phyloP scores from a whole-genome alignment of 2,888 invertebrate species.

The Neria commutata region DNA sequence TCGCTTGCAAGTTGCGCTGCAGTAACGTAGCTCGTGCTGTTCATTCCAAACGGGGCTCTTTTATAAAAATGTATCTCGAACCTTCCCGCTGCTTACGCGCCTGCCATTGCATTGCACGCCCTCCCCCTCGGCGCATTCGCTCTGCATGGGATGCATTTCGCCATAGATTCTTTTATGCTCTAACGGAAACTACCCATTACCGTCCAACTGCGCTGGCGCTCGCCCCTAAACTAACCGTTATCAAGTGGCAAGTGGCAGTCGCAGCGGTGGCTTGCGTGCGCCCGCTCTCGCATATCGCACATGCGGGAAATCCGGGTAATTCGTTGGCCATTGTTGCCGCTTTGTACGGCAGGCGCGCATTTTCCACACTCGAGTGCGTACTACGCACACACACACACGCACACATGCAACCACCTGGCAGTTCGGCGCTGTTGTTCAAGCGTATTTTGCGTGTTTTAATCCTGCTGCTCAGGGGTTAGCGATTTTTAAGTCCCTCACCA shows the following conservation, averaged over 20 bases:
- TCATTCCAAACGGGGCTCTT: no score
- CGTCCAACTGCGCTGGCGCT: not conserved
- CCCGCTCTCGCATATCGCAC: slow-evolving; percentile 29
- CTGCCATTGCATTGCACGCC: slow-evolving; percentile 24
- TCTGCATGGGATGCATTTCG: not conserved
- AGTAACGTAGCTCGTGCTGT: no score
- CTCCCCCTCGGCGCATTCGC: slow-evolving; percentile 1
- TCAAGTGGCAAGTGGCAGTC: not conserved
- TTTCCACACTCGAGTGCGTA: slow-evolving; percentile 1
- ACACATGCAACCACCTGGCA: no score
- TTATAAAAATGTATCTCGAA: no score
- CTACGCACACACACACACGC: no score
- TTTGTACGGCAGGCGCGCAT: not conserved
- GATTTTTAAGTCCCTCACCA: no score
- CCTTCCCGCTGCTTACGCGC: slow-evolving; percentile 22
- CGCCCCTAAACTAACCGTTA: not conserved
- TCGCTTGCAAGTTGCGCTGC: not conserved
- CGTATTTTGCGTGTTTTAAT: slow-evolving; percentile 46
- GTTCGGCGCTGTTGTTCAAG: no score
- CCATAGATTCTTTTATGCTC: slow-evolving; percentile 7
- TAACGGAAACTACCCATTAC: slow-evolving; percentile 30
- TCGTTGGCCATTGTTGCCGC: slow-evolving; percentile 14
- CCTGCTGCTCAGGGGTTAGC: slow-evolving; percentile 51
- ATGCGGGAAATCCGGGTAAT: slow-evolving; percentile 48
- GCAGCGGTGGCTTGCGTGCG: not conserved